phyloP scores from a whole-genome alignment of 2,113 vertebrate genomes.

The Rhea americana region DNA sequence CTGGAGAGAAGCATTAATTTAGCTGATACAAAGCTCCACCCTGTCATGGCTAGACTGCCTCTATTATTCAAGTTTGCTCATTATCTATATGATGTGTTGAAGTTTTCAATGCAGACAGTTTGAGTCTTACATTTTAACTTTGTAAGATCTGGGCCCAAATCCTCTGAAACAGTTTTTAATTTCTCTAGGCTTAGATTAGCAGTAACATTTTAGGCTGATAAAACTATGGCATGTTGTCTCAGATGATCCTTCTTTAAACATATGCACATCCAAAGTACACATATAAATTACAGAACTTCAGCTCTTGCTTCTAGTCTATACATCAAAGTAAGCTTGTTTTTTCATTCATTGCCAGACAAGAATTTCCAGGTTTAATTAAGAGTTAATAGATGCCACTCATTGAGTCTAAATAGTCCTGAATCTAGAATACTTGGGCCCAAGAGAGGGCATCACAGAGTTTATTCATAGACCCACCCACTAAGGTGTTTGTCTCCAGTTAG shows the following conservation, averaged over 20 bases:
- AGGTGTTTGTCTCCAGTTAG: constrained; percentile 3
- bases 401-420: neutral
- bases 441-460: constrained; percentile 5
- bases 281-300: neutral
- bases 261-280: neutral
- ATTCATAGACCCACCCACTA: neutral
- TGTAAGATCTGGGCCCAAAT: neutral
- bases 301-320: constrained; percentile 14
- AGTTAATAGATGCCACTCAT: constrained; percentile 41
- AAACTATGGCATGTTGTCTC: neutral
- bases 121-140: neutral
- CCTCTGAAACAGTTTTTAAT: neutral
- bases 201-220: neutral
- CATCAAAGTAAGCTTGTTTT: constrained; percentile 26
- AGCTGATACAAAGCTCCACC: neutral
- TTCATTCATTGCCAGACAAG: constrained; percentile 49
- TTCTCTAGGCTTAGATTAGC: neutral
- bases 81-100: neutral
- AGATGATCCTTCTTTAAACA: neutral
- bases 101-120: neutral
- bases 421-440: neutral
- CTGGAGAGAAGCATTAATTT: neutral
- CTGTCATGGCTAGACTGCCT: neutral
- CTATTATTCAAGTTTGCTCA: neutral
- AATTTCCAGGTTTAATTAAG: constrained; percentile 58